Evolutionary conservation across 2,797 vertebrate genomes (phyloP).

Genomic region (Dendrocincla tyrannina): DNA sequence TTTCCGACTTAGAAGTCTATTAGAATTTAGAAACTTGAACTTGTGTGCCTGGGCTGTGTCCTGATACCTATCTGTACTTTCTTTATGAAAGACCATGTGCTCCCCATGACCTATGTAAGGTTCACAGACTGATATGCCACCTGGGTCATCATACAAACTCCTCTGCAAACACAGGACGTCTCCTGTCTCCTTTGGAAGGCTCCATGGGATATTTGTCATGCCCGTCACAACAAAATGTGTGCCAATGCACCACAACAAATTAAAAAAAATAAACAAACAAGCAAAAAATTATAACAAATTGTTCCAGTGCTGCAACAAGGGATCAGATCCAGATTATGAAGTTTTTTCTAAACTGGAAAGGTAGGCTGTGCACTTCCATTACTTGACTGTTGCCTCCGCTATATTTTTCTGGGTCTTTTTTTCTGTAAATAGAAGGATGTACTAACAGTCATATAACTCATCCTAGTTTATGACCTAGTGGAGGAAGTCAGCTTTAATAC

Average conservation of each 20-base stretch:
- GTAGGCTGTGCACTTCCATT: background rate
- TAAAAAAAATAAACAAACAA: background rate
- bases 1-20: background rate
- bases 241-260: background rate
- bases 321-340: background rate
- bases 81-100: background rate
- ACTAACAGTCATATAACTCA: constrained; percentile 12
- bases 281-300: background rate
- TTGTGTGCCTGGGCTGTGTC: background rate
- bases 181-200: background rate
- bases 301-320: background rate
- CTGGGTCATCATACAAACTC: background rate
- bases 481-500: background rate
- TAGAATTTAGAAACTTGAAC: background rate
- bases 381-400: background rate
- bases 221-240: background rate
- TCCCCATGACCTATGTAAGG: background rate
- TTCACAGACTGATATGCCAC: background rate
- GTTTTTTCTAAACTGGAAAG: background rate
- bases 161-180: background rate
- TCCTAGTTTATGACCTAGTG: background rate
- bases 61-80: background rate
- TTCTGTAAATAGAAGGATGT: constrained; percentile 15
- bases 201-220: background rate
- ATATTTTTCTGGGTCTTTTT: background rate